A percentile compares a stretch with the other conserved stretches of the same genome.
These are phyloP conservation scores for Pseudeuparius sepicola DNA, from an alignment of 2,888 invertebrate species.

Conservation along the genomic window DNA sequence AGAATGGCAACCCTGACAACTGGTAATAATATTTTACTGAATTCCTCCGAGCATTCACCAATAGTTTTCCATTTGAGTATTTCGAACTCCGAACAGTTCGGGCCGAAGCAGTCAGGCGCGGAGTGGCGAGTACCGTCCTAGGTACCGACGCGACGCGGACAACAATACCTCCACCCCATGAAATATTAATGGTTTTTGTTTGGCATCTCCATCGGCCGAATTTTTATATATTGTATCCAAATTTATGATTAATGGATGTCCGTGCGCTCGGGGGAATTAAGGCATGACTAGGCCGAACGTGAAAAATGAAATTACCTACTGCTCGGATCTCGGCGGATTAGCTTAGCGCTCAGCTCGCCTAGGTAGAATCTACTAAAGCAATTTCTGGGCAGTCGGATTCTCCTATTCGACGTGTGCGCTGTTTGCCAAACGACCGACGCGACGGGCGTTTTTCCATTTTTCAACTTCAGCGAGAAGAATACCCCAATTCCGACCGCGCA, in stretches of 20 bases:
- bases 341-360: conserved; percentile 21
- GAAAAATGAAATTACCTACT: conserved; percentile 32
- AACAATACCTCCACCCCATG: conserved; percentile 39
- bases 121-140: no score
- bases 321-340: conserved; percentile 24
- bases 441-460: no score
- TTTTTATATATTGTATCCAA: conserved; percentile 37
- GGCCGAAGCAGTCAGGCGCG: conserved; percentile 34
- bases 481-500: no score
- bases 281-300: conserved; percentile 34
- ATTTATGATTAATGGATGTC: conserved; percentile 40
- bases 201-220: conserved; percentile 39
- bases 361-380: conserved; percentile 34
- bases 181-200: conserved; percentile 44
- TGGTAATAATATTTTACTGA: no score
- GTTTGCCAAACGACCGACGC: no score
- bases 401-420: no score
- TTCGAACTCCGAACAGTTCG: conserved; percentile 15
- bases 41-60: conserved; percentile 14
- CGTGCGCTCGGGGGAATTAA: conserved; percentile 36
- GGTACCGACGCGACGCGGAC: no score
- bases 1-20: no score
- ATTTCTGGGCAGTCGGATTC: conserved; percentile 35
- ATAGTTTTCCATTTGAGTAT: conserved; percentile 10
- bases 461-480: no score